These are phyloP conservation scores for Epistrophella euchroma DNA, from an alignment of 2,888 invertebrate species.

Conservation along the genomic window DNA sequence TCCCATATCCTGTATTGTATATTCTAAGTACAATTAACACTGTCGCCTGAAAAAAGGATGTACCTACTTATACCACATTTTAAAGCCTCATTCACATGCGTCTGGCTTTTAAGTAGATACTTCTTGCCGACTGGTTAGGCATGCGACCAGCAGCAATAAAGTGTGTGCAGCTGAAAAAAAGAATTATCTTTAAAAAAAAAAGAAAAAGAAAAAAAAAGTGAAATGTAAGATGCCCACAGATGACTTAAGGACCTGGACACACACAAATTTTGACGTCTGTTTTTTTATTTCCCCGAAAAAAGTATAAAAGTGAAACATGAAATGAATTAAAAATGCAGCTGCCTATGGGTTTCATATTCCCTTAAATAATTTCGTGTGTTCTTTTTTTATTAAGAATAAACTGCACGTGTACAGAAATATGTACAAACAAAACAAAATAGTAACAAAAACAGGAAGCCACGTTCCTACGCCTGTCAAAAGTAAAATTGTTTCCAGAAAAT, in stretches of 20 bases:
- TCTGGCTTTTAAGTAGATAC: constrained; percentile 25
- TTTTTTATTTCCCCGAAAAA: constrained; percentile 22
- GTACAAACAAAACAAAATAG: not conserved
- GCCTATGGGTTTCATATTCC: constrained; percentile 68
- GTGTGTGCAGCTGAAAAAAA: constrained; percentile 70
- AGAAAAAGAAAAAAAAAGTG: constrained; percentile 34
- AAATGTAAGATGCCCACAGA: constrained; percentile 71
- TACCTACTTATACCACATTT: constrained; percentile 24
- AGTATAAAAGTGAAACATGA: constrained; percentile 55
- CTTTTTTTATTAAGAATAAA: constrained; percentile 43
- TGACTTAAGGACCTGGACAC: constrained; percentile 68
- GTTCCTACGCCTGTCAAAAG: constrained; percentile 65
- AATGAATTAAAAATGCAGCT: constrained; percentile 75
- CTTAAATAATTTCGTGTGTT: constrained; percentile 17
- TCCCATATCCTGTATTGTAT: not conserved
- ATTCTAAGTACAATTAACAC: constrained; percentile 5
- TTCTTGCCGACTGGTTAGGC: constrained; percentile 19
- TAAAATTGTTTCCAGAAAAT: constrained; percentile 50
- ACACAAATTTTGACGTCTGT: constrained; percentile 59
- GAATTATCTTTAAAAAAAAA: constrained; percentile 27
- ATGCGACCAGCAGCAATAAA: constrained; percentile 33
- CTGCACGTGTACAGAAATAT: constrained; percentile 61
- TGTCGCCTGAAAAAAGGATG: constrained; percentile 32
- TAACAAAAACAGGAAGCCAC: constrained; percentile 67
- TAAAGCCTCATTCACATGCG: constrained; percentile 51